A percentile compares a stretch with the other conserved stretches of the same genome.
These are phyloP conservation scores for Pogoniulus pusillus DNA, from an alignment of 2,797 vertebrate genomes.

Conservation along the genomic window DNA sequence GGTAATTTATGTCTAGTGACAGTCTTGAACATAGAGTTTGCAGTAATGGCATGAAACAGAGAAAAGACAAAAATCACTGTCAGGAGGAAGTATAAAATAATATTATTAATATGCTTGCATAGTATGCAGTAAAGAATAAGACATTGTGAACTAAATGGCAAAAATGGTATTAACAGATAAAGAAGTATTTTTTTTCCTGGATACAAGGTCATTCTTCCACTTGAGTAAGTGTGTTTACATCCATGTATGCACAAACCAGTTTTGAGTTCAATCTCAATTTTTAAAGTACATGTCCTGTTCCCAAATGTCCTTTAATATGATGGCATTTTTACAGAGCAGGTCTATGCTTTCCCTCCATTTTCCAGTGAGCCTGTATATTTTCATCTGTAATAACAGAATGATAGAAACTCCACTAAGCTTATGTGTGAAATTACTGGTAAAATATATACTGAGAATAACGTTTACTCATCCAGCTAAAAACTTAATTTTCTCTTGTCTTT, in stretches of 20 bases:
- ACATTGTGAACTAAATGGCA: neutral
- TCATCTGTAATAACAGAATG: neutral
- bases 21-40: conserved; percentile 49
- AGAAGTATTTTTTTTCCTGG: neutral
- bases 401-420: neutral
- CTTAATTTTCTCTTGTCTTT: neutral
- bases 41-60: neutral
- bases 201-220: neutral
- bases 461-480: neutral
- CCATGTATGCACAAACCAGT: neutral
- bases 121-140: neutral
- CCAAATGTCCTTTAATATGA: neutral
- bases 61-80: neutral
- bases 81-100: neutral
- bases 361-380: neutral
- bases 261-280: neutral
- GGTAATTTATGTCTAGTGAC: conserved; percentile 66
- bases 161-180: neutral
- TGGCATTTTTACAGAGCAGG: neutral
- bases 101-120: neutral
- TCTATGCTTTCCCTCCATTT: neutral
- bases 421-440: neutral
- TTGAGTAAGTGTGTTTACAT: neutral
- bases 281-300: neutral
- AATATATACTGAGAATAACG: neutral